Percentiles rank a stretch among this genome's conserved stretches.
Conservation (phyloP, 23 tunicate species). For the Trididemnum clinides region DNA sequence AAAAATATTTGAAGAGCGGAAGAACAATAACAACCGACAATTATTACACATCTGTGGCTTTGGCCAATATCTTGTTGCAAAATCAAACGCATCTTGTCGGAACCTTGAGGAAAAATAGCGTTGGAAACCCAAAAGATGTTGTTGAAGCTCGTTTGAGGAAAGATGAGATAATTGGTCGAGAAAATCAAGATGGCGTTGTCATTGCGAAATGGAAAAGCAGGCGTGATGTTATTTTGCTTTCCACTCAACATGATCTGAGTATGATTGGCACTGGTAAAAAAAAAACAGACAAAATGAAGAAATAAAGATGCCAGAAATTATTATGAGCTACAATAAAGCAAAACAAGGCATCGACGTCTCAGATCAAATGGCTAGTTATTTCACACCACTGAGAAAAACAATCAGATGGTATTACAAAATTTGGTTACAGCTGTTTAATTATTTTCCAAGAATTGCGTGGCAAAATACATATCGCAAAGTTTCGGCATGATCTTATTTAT, state of each 20-base stretch:
- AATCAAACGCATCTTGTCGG: conserved; percentile 28
- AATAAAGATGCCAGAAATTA: not conserved
- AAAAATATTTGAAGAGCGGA: not conserved
- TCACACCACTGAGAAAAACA: conserved; percentile 17
- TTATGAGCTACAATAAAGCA: conserved; percentile 10
- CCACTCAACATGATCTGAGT: conserved; percentile 7
- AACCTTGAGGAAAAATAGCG: conserved; percentile 2
- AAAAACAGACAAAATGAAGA: not conserved
- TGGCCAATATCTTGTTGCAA: not conserved
- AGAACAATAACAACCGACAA: conserved; percentile 7
- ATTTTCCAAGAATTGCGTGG: conserved; percentile 8
- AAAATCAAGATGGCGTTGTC: conserved; percentile 21
- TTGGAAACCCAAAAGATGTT: not conserved
- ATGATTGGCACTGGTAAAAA: conserved; percentile 23
- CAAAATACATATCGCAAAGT: not conserved
- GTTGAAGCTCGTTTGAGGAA: not conserved
- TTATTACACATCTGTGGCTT: conserved; percentile 12
- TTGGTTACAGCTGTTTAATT: not conserved
- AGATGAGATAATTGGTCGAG: not conserved
- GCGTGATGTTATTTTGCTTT: conserved; percentile 1
- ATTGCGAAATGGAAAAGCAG: conserved; percentile 21
- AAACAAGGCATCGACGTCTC: conserved; percentile 14
- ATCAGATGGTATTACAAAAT: conserved; percentile 9
- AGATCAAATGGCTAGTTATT: conserved; percentile 3
- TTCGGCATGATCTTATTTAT: not conserved